These are phyloP conservation scores for Aphelocoma californica DNA, from an alignment of 2,797 vertebrate species.

Conservation along the genomic window DNA sequence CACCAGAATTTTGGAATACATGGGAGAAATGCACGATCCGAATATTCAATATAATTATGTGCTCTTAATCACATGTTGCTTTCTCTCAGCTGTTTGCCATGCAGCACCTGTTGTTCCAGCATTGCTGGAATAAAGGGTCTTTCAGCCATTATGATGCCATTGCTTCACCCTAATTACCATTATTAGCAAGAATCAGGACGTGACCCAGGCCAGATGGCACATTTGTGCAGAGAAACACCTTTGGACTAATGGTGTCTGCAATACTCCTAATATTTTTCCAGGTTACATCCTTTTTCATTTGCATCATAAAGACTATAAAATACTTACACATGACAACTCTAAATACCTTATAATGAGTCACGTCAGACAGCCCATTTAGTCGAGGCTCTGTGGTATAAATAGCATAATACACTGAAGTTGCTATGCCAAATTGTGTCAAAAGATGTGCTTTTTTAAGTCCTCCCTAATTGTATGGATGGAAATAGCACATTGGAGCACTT, in stretches of 20 bases:
- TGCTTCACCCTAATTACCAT: neutral
- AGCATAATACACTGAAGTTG: neutral
- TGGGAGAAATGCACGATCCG: neutral
- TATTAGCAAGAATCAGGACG: neutral
- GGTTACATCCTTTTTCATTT: conserved; percentile 1
- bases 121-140: neutral
- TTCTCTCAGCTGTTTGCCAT: neutral
- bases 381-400: neutral
- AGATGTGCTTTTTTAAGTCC: conserved; percentile 28
- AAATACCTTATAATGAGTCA: neutral
- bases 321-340: conserved; percentile 9
- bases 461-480: neutral
- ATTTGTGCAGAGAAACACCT: neutral
- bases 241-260: neutral
- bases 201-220: neutral
- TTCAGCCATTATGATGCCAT: neutral
- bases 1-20: neutral
- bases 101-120: neutral
- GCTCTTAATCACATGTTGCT: neutral
- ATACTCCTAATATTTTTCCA: neutral
- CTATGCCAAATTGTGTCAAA: conserved; percentile 24
- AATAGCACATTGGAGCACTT: conserved; percentile 20
- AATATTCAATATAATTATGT: neutral
- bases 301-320: conserved; percentile 12
- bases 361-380: conserved; percentile 42